Conservation (phyloP, 2,113 vertebrate genomes). For the Xenopus tropicalis region UCB_Xtro_10.0 CM004450.2:50645501-50646000, state of each 20-base stretch:
- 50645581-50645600: no score
- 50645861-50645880: constrained; percentile 4
- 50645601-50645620: no score
- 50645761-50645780: no score
- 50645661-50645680: background rate
- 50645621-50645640: no score
- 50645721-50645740: background rate
- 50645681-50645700: constrained; percentile 17
- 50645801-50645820: background rate
- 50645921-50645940: background rate
- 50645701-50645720: constrained; percentile 11
- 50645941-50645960: background rate
- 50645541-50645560: no score
- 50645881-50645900: background rate
- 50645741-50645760: background rate
- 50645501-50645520: no score
- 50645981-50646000: background rate
- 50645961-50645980: background rate
- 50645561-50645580: no score
- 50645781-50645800: constrained; percentile 18
- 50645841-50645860: constrained; percentile 13
- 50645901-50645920: background rate
- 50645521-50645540: no score
- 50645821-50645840: constrained; percentile 27
- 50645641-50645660: no score